Evolutionary conservation across 1,140 invertebrate species (phyloP).

Genomic region (Drosophila ironensis): DNA sequence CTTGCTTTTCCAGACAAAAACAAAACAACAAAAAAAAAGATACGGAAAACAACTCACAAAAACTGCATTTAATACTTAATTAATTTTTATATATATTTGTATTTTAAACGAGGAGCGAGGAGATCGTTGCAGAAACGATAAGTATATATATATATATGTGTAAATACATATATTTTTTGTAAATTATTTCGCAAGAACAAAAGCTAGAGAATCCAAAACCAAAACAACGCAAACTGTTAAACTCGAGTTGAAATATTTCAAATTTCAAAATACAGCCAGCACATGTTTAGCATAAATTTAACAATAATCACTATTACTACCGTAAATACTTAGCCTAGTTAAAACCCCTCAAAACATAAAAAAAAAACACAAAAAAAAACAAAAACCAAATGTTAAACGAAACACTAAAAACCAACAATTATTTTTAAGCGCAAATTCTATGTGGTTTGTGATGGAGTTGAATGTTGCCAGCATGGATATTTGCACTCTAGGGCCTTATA

Average conservation of each 20-base stretch:
- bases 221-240: conserved; percentile 53
- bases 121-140: neutral
- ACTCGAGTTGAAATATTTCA: conserved; percentile 56
- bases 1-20: conserved; percentile 70
- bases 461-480: conserved; percentile 63
- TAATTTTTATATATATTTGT: conserved; percentile 75
- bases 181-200: conserved; percentile 76
- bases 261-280: conserved; percentile 57
- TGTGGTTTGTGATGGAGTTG: conserved; percentile 63
- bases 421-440: conserved; percentile 75
- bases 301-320: conserved; percentile 55
- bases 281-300: conserved; percentile 76
- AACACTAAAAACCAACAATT: conserved; percentile 44
- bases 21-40: conserved; percentile 7
- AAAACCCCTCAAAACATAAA: conserved; percentile 10
- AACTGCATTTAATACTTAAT: conserved; percentile 79
- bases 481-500: conserved; percentile 79
- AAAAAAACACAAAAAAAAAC: neutral
- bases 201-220: conserved; percentile 82
- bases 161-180: conserved; percentile 62
- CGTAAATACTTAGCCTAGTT: conserved; percentile 67
- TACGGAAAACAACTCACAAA: conserved; percentile 38
- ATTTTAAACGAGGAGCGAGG: conserved; percentile 19
- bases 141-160: conserved; percentile 26
- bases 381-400: conserved; percentile 67